These are phyloP conservation scores for Tetraodon nigroviridis DNA, from an alignment of 2,113 vertebrate species.

Conservation along the genomic window DNA sequence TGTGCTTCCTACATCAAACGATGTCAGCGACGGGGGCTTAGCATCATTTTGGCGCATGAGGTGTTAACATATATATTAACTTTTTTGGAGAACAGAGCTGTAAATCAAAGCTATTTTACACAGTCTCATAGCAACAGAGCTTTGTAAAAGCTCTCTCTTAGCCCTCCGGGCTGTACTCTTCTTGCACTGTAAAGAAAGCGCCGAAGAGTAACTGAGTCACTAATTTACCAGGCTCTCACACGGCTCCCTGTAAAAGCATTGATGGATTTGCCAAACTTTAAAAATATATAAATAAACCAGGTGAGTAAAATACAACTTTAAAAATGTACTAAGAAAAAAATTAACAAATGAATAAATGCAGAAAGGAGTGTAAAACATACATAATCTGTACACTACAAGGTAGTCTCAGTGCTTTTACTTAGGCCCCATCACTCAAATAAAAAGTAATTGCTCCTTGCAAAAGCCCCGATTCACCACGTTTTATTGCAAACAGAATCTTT, in stretches of 20 bases:
- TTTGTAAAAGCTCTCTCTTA: conserved; percentile 29
- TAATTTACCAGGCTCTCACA: conserved; percentile 56
- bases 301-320: conserved; percentile 35
- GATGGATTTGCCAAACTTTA: conserved; percentile 48
- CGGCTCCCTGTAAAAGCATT: conserved; percentile 61
- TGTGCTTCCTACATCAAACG: too few species aligned
- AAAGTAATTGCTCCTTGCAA: neutral
- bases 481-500: neutral
- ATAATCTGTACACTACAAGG: neutral
- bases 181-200: conserved; percentile 56
- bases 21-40: conserved; percentile 18
- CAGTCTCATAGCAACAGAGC: conserved; percentile 64
- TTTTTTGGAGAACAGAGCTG: conserved; percentile 35
- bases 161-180: conserved; percentile 26
- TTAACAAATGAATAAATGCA: conserved; percentile 11
- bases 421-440: neutral
- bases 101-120: conserved; percentile 30
- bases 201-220: conserved; percentile 38
- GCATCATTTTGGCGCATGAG: conserved; percentile 24
- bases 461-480: rapidly evolving
- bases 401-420: neutral
- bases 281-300: conserved; percentile 30
- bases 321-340: conserved; percentile 31
- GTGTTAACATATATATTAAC: conserved; percentile 44
- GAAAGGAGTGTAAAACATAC: neutral